Evolutionary conservation across 2,888 invertebrate genomes (phyloP).

Genomic region (Drosophila kanekoi): DNA sequence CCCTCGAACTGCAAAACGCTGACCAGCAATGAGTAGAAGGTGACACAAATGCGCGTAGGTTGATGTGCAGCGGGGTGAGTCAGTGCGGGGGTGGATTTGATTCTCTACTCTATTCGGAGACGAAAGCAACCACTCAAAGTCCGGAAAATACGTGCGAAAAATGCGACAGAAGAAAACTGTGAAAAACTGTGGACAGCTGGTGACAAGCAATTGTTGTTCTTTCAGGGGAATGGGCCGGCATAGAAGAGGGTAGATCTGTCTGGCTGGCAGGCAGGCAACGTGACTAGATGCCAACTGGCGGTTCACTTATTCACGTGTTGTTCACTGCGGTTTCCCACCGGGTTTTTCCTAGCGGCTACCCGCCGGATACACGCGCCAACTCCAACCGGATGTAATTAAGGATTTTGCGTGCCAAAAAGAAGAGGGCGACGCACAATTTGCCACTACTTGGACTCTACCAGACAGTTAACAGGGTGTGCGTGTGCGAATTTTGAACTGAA

Average conservation of each 20-base stretch:
- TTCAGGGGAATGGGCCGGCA: no score
- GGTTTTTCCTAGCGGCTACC: slow-evolving; percentile 35
- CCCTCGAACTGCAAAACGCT: slow-evolving; percentile 28
- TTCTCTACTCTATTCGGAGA: slow-evolving; percentile 24
- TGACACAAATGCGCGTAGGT: slow-evolving; percentile 36
- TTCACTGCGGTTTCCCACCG: slow-evolving; percentile 61
- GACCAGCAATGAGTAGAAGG: slow-evolving; percentile 49
- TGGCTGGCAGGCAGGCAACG: slow-evolving; percentile 46
- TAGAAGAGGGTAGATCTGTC: slow-evolving; percentile 3
- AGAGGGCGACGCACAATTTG: slow-evolving; percentile 55
- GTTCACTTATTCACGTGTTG: slow-evolving; percentile 72
- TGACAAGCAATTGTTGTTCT: slow-evolving; percentile 68
- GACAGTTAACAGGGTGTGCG: slow-evolving; percentile 21
- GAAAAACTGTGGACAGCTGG: slow-evolving; percentile 73
- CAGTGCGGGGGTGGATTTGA: slow-evolving; percentile 32
- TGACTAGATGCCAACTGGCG: slow-evolving; percentile 67
- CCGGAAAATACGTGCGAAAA: slow-evolving; percentile 75
- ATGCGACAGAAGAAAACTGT: slow-evolving; percentile 59
- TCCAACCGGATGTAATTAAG: slow-evolving; percentile 77
- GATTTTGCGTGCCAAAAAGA: slow-evolving; percentile 73
- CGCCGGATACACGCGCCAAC: slow-evolving; percentile 75
- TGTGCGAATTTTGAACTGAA: slow-evolving; percentile 1
- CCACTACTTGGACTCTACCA: slow-evolving; percentile 31
- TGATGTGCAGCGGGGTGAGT: no score
- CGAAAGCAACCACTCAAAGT: slow-evolving; percentile 61